Evolutionary conservation across 2,888 invertebrate species (phyloP).

Genomic region (Brenthis daphne): DNA sequence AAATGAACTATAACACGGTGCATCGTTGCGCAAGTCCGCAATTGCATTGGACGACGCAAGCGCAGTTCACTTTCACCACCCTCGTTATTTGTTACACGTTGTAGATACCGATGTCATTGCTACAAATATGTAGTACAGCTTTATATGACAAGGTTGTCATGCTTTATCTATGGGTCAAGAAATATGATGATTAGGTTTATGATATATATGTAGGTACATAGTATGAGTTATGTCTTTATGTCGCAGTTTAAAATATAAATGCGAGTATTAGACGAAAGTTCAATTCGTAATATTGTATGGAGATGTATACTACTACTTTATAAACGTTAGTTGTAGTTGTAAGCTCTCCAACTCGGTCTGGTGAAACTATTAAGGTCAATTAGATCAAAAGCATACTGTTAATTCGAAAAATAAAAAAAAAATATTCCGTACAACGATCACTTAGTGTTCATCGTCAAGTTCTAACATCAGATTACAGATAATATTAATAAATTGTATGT

Average conservation of each 20-base stretch:
- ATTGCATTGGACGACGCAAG: conserved; percentile 16
- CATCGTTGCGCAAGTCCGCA: conserved; percentile 23
- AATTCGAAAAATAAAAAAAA: neutral
- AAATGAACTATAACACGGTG: conserved; percentile 2
- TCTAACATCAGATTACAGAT: conserved; percentile 30
- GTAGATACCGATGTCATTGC: neutral
- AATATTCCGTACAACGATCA: conserved; percentile 1
- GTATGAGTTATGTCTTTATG: no score
- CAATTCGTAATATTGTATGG: no score
- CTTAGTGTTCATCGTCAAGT: conserved; percentile 20
- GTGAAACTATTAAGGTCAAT: no score
- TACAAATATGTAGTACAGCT: neutral
- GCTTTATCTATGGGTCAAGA: neutral
- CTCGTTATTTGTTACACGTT: conserved; percentile 17
- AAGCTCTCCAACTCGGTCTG: no score
- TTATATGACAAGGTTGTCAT: conserved; percentile 6
- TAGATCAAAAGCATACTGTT: neutral
- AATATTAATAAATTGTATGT: conserved; percentile 26
- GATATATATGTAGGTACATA: no score
- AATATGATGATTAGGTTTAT: neutral
- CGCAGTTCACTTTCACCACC: conserved; percentile 28
- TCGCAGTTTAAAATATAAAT: no score
- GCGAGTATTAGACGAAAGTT: no score
- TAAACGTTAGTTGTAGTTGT: no score
- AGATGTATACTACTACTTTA: no score